Base-by-base conservation (phyloP, 1,140 invertebrate genomes). In the Heterodera schachtii region DNA sequence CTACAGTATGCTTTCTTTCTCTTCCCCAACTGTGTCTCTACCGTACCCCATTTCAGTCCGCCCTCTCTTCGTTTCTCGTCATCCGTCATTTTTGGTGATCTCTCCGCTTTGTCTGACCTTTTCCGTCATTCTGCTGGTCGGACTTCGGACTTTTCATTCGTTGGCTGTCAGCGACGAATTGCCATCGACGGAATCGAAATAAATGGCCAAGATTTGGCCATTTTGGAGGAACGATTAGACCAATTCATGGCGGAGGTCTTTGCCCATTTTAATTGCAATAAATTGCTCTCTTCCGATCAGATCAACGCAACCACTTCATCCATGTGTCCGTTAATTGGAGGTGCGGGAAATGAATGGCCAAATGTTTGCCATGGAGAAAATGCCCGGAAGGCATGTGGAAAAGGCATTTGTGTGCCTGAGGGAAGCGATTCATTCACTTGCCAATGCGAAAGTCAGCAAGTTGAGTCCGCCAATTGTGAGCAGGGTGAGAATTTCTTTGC, bases 371-470 rank as follows among this genome's bases (percentile, higher is more conserved):
- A 71, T 11, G 21, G 44, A 3, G 13, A 71, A 41, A 7, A 43
- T 71, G 69, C 69, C 69, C 1, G 31, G 44, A 11, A 41, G 44
- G 69, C 69, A 6, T 71, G 69, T 19, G 13, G 41, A 11, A 41
- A 46, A 11, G 69, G 69, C 9, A 41, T 71, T 71, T 71, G 69
- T 46, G 21, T 71, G 69, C 69, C 69, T 13, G 69, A 71, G 21
- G 19, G 44, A 21, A 71, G 4, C 11, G 11, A 19, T 13, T 64
- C 57, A 5, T 64, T 64, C 19, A 64, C 57, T 4, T 64, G 57
- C 57, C 57, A 16, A 19, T 64, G 57, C 57, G 16, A 13, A 64
- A 64, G 3, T 19, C 57, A 64, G 57, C 49, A 52, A 52, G 16
- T 13, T 16, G 57, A 60, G 16, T 13, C 57, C 11, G 57, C 57